phyloP scores from a whole-genome alignment of 2,797 vertebrate genomes.

The Iguana delicatissima region DNA sequence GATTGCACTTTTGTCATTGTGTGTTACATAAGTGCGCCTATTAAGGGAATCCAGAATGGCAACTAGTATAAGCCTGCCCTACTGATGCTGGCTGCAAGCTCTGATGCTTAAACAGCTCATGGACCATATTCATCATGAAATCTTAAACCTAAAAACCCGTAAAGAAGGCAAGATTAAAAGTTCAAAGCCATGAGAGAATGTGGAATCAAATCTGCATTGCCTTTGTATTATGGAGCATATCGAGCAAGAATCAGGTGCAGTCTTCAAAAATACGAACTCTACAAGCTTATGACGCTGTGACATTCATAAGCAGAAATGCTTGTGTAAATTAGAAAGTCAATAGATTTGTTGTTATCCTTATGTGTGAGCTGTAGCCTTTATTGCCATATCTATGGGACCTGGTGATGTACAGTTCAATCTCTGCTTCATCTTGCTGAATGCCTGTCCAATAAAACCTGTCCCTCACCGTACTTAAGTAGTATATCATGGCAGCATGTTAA shows the following conservation, averaged over 20 bases:
- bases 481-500: slow-evolving; percentile 30
- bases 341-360: background rate
- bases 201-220: background rate
- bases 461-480: slow-evolving; percentile 20
- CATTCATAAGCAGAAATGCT: slow-evolving; percentile 21
- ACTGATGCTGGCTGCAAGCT: background rate
- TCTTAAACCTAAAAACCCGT: background rate
- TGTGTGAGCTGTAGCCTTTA: background rate
- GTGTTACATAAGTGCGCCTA: background rate
- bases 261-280: background rate
- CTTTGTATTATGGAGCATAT: background rate
- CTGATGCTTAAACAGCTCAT: background rate
- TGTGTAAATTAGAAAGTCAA: slow-evolving; percentile 25
- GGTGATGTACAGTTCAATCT: slow-evolving; percentile 4
- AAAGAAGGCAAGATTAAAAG: background rate
- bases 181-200: background rate
- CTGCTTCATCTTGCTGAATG: slow-evolving; percentile 21
- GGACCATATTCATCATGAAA: background rate
- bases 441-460: slow-evolving; percentile 15
- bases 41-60: background rate
- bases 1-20: background rate
- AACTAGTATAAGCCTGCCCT: background rate
- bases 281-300: background rate
- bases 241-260: background rate
- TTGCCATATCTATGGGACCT: background rate